Evolutionary conservation across 1,140 invertebrate species (phyloP).

Genomic region (Andrena cerasifolii): DNA sequence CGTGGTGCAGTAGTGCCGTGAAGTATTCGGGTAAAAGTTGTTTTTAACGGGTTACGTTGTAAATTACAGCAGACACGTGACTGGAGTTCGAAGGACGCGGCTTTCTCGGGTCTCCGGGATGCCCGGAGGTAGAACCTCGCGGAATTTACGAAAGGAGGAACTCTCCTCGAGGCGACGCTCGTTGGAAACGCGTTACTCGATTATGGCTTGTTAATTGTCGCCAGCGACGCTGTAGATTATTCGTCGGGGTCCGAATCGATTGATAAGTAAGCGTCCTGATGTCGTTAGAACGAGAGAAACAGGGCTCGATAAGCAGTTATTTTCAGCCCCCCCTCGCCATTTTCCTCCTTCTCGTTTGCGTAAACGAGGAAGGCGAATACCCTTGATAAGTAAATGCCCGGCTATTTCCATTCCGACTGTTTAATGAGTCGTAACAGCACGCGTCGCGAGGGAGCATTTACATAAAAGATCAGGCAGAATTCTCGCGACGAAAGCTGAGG

Average conservation of each 20-base stretch:
- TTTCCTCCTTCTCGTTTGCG: background rate
- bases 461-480: constrained; percentile 38
- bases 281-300: background rate
- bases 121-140: background rate
- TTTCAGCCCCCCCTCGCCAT: background rate
- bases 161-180: too few species aligned
- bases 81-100: constrained; percentile 1
- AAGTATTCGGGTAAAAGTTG: constrained; percentile 16
- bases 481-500: background rate
- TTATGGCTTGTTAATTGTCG: constrained; percentile 21
- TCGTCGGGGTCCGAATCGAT: constrained; percentile 13
- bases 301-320: constrained; percentile 38
- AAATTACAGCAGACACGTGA: constrained; percentile 17
- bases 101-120: background rate
- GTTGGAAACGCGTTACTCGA: background rate
- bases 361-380: constrained; percentile 31
- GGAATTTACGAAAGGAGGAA: background rate
- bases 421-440: constrained; percentile 47
- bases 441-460: constrained; percentile 31
- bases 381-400: constrained; percentile 42
- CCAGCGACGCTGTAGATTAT: background rate
- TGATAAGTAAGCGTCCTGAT: constrained; percentile 23
- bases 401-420: constrained; percentile 29
- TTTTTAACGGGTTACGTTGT: constrained; percentile 15
- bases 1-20: background rate